phyloP scores from a whole-genome alignment of 1,140 invertebrate genomes.

The Procambarus virginalis region DNA sequence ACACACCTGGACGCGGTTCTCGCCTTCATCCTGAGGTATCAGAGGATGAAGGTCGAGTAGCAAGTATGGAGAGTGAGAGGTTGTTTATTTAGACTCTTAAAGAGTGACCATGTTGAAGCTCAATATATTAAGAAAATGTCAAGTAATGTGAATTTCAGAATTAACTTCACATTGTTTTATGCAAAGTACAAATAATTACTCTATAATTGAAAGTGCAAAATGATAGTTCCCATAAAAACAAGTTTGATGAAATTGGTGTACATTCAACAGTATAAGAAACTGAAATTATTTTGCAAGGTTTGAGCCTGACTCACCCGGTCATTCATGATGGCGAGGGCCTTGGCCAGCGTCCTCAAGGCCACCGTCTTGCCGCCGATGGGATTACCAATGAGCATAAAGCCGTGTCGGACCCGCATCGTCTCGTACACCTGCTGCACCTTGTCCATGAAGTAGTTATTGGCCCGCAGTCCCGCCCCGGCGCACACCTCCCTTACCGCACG shows the following conservation, averaged over 20 bases:
- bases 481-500: conserved; percentile 79
- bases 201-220: too few species aligned
- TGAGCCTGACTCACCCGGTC: conserved; percentile 80
- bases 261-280: too few species aligned
- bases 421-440: conserved; percentile 96
- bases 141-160: too few species aligned
- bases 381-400: conserved; percentile 87
- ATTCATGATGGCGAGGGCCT: conserved; percentile 85
- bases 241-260: too few species aligned
- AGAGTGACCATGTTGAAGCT: too few species aligned
- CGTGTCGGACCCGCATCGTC: conserved; percentile 83
- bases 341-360: conserved; percentile 85
- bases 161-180: too few species aligned
- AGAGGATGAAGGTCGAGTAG: too few species aligned
- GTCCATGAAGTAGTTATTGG: conserved; percentile 87
- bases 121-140: too few species aligned
- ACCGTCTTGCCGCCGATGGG: conserved; percentile 91
- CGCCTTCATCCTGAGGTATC: conserved; percentile 80
- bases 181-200: neutral
- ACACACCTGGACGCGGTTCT: conserved; percentile 91
- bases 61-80: too few species aligned
- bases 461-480: conserved; percentile 85
- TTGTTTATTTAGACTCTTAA: too few species aligned
- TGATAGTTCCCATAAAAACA: too few species aligned
- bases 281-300: too few species aligned